Percentiles rank a stretch among this genome's conserved stretches.
These are phyloP conservation scores for Sinocyclocheilus maitianheensis DNA, from an alignment of 2,113 vertebrate species.

Conservation along the genomic window DNA sequence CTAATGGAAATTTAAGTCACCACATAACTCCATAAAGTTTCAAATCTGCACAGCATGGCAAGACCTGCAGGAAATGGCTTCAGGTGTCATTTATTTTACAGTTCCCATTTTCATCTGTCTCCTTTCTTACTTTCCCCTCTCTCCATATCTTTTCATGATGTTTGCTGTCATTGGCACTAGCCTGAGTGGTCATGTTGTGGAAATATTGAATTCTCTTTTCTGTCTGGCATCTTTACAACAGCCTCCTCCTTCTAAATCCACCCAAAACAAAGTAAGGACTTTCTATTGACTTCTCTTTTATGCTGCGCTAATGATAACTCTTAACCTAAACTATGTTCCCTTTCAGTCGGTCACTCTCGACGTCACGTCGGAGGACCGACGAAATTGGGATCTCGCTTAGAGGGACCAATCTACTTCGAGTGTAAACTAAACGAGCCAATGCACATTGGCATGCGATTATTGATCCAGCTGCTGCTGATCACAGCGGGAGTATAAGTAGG, in stretches of 20 bases:
- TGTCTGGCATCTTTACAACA: not conserved
- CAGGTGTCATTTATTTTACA: conserved; percentile 82
- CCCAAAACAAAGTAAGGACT: not conserved
- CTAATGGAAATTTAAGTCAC: conserved; percentile 80
- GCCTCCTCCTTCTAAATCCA: not conserved
- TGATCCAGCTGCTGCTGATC: too few relatives aligned
- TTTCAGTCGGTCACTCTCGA: too few relatives aligned
- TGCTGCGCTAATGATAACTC: not conserved
- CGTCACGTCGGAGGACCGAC: too few relatives aligned
- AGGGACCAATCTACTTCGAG: too few relatives aligned
- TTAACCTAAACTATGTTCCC: not conserved
- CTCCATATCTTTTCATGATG: conserved; percentile 82
- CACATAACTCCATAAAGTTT: conserved; percentile 73
- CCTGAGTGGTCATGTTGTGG: conserved; percentile 72
- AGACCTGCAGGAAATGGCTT: conserved; percentile 76
- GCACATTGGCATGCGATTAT: too few relatives aligned
- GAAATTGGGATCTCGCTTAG: too few relatives aligned
- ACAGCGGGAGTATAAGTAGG: too few relatives aligned
- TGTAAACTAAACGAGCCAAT: too few relatives aligned
- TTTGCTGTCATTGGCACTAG: conserved; percentile 77
- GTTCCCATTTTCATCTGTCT: conserved; percentile 80
- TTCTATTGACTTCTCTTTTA: not conserved
- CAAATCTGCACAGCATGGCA: conserved; percentile 65
- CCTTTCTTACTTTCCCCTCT: conserved; percentile 73
- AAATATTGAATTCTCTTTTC: conserved; percentile 76